Base-by-base conservation (phyloP, 2,113 vertebrate genomes). In the Nibea coibor region DNA sequence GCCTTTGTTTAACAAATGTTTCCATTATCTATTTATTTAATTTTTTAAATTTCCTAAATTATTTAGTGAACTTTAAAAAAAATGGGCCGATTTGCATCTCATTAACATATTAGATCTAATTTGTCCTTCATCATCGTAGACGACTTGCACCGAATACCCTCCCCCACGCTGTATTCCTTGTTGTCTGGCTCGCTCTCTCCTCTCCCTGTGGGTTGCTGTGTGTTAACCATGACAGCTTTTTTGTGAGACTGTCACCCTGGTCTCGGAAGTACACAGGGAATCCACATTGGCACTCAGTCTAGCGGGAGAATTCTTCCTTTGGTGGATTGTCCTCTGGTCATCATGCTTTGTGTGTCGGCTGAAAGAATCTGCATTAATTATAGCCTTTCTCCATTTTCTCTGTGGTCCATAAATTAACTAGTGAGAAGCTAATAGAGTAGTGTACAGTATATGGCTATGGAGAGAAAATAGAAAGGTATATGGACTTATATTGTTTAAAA, bases 331-430 rank as follows among this genome's bases (percentile, higher is more conserved):
- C 89, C 90, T 77, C 51, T 78, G 88, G 84, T 81, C 93, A 80
- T 89, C 82, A 24, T 73, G 83, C 88, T 93, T 94, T 94, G 93
- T 95, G 78, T 86, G 86, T 72, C 76, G 47, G 82, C 83, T 94
- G 91, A 94, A 94, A 93, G 85, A 92, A 92, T 93, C 90, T 94
- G 93, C 94, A 95, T 95, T 84, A 83, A 94, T 95, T 95, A 94
- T 80, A 82, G 87, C 80, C 74, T 73, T 75, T 84, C 72, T 86
- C 89, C 72, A 83, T 82, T 88, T 85, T 85, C 61, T 84, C 79
- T 65, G 20, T 82, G 56, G 59, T 77, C 85, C 80, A 58, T 90
- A 86, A 89, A 93, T 91, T 62, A 92, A 89, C 84, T 80, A 85
- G 69, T 54, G 58, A 82, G 84, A 81, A 83, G 54, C 88, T 83